Percentiles rank a stretch among this genome's conserved stretches.
Conservation (phyloP, 2,888 invertebrate genomes). For the Cryptocheilus praepositus region DNA sequence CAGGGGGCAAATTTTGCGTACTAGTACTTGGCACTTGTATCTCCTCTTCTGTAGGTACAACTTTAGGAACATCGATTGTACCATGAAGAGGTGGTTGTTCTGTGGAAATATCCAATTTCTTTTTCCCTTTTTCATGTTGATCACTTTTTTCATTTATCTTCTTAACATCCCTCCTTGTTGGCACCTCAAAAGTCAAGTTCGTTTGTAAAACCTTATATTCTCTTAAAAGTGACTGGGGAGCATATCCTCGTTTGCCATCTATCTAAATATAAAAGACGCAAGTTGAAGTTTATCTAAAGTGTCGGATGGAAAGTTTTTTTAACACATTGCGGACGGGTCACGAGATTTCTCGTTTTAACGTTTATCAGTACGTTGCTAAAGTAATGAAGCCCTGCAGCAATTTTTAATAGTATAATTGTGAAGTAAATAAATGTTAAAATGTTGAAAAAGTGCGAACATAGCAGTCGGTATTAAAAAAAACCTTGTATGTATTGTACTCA, state of each 20-base stretch:
- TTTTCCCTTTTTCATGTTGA: conserved; percentile 1
- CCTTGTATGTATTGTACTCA: too few species aligned
- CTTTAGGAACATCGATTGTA: conserved; percentile 14
- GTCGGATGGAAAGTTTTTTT: too few species aligned
- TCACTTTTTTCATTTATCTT: not conserved
- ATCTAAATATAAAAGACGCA: conserved; percentile 72
- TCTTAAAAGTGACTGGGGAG: conserved; percentile 78
- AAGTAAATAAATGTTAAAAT: too few species aligned
- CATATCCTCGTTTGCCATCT: conserved; percentile 82
- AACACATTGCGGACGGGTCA: too few species aligned
- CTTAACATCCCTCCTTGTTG: conserved; percentile 10
- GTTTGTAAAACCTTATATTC: conserved; percentile 78
- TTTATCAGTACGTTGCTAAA: too few species aligned
- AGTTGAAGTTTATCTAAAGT: not conserved
- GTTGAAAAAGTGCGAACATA: too few species aligned
- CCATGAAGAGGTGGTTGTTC: not conserved
- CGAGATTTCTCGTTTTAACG: too few species aligned
- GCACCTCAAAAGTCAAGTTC: conserved; percentile 30
- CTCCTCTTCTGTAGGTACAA: conserved; percentile 15
- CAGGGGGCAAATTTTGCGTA: conserved; percentile 30
- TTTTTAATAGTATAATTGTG: too few species aligned
- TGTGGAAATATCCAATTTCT: not conserved
- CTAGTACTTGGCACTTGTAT: not conserved
- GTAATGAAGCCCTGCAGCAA: too few species aligned
- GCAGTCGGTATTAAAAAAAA: too few species aligned